These are phyloP conservation scores for Mustela erminea DNA, from an alignment of 2,797 vertebrate genomes.

Conservation along the genomic window DNA sequence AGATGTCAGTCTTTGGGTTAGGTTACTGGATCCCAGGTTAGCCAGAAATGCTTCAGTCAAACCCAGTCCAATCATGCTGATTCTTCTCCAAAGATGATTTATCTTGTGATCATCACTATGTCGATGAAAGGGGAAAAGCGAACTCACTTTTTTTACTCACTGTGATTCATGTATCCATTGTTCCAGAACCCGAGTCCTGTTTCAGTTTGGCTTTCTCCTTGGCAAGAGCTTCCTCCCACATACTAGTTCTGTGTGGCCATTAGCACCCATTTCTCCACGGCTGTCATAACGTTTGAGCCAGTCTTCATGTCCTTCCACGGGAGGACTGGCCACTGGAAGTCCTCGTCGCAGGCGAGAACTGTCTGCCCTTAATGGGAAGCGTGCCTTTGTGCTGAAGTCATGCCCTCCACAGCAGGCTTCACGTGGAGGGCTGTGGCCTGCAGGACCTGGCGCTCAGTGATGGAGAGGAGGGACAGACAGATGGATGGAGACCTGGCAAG, in stretches of 20 bases:
- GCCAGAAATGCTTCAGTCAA: constrained; percentile 79
- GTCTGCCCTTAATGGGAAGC: constrained; percentile 57
- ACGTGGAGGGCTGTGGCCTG: neutral
- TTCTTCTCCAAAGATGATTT: constrained; percentile 83
- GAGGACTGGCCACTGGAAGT: neutral
- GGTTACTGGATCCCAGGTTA: constrained; percentile 73
- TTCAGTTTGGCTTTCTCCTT: constrained; percentile 73
- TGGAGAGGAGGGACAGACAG: neutral
- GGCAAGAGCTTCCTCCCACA: constrained; percentile 49
- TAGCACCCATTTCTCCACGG: constrained; percentile 68
- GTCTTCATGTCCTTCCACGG: constrained; percentile 72
- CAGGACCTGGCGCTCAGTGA: neutral
- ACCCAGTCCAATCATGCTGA: constrained; percentile 79
- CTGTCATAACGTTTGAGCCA: neutral
- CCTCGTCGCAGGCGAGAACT: neutral
- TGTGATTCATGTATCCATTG: constrained; percentile 73
- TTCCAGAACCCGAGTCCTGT: constrained; percentile 54
- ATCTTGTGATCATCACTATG: constrained; percentile 79
- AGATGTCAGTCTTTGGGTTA: constrained; percentile 82
- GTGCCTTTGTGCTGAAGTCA: neutral
- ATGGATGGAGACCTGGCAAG: too few relatives aligned
- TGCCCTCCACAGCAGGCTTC: neutral
- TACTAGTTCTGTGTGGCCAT: constrained; percentile 69
- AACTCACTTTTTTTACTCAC: constrained; percentile 67
- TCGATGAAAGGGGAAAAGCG: constrained; percentile 75